These are phyloP conservation scores for Anneissia japonica DNA, from an alignment of 35 echinoderm and acorn worm species.

Conservation along the genomic window DNA sequence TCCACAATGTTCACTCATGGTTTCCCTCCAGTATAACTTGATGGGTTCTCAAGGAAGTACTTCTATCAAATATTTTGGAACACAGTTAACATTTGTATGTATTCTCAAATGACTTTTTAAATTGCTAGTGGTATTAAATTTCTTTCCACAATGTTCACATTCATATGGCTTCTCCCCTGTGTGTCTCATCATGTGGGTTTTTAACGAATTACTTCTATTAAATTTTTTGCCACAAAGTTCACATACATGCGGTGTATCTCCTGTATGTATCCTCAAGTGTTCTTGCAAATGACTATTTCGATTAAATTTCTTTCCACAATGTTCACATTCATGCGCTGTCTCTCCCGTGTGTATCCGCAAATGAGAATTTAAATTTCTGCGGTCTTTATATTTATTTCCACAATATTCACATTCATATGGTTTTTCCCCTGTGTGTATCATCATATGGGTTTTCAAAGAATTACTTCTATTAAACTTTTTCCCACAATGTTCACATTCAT, in stretches of 20 bases:
- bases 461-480: not conserved
- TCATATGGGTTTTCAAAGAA: not conserved
- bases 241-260: too few species aligned
- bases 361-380: not conserved
- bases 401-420: not conserved
- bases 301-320: conserved; percentile 2
- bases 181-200: too few species aligned
- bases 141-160: not conserved
- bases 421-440: not conserved
- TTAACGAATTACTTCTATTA: too few species aligned
- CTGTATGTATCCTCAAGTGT: too few species aligned
- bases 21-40: not conserved
- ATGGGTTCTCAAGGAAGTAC: not conserved
- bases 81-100: conserved; percentile 2
- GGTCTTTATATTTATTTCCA: not conserved
- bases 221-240: too few species aligned
- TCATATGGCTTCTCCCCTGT: not conserved
- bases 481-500: not conserved
- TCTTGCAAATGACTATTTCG: not conserved
- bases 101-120: not conserved
- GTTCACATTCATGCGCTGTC: not conserved
- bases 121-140: not conserved
- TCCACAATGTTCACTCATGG: not conserved
- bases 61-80: conserved; percentile 1
- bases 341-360: not conserved